A percentile compares a stretch with the other conserved stretches of the same genome.
phyloP scores from a whole-genome alignment of 2,797 vertebrate species.

The Pangasius djambal region DNA sequence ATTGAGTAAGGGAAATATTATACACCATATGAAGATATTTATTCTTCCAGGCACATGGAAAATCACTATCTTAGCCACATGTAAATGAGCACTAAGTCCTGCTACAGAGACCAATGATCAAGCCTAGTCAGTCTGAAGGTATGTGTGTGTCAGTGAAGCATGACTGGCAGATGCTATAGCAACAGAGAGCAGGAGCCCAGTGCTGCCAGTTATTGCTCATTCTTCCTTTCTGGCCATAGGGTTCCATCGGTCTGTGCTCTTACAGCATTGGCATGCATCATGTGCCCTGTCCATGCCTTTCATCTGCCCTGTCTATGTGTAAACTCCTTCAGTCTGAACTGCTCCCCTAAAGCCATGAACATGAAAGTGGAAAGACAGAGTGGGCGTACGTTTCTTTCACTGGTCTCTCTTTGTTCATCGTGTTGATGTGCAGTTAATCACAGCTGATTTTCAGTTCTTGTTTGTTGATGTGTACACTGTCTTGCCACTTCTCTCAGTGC shows the following conservation, averaged over 20 bases:
- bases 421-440: slow-evolving; percentile 51
- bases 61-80: not conserved
- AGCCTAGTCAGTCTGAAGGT: slow-evolving; percentile 1
- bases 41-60: slow-evolving; percentile 25
- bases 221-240: slow-evolving; percentile 18
- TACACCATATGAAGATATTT: slow-evolving; percentile 22
- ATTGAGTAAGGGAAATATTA: slow-evolving; percentile 15
- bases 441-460: slow-evolving; percentile 52
- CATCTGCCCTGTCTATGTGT: slow-evolving; percentile 26
- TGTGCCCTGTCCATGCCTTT: slow-evolving; percentile 42
- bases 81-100: slow-evolving; percentile 30
- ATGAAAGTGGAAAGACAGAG: slow-evolving; percentile 13
- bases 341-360: slow-evolving; percentile 12
- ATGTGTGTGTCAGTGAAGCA: not conserved
- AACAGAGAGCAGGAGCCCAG: slow-evolving; percentile 3
- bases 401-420: slow-evolving; percentile 25
- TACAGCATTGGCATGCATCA: slow-evolving; percentile 43
- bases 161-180: slow-evolving; percentile 41
- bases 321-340: slow-evolving; percentile 25
- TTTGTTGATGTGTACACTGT: slow-evolving; percentile 48
- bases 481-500: slow-evolving; percentile 42
- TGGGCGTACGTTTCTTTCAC: not conserved
- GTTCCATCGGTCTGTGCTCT: slow-evolving; percentile 29
- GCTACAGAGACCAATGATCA: slow-evolving; percentile 27
- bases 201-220: slow-evolving; percentile 23